Percentiles rank a stretch among this genome's conserved stretches.
Evolutionary conservation across 2,888 invertebrate species (phyloP).

Genomic region (Standfussiana lucernea): DNA sequence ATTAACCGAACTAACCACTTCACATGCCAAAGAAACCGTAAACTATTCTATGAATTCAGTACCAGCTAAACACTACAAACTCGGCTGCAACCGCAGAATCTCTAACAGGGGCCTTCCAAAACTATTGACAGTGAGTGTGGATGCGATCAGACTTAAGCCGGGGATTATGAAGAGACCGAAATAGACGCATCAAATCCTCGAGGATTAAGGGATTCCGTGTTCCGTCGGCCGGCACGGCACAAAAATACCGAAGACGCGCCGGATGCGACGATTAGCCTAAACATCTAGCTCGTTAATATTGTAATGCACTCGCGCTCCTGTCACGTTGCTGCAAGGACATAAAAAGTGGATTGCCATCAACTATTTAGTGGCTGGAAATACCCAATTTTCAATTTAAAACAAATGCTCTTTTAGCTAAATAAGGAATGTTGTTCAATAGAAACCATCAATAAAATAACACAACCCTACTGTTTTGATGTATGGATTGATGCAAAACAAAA

Average conservation of each 20-base stretch:
- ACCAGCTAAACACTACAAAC: slow-evolving; percentile 84
- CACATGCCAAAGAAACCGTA: slow-evolving; percentile 87
- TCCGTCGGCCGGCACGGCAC: slow-evolving; percentile 88
- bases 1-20: slow-evolving; percentile 76
- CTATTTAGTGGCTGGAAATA: slow-evolving; percentile 43
- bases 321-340: slow-evolving; percentile 62
- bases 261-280: slow-evolving; percentile 90
- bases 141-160: slow-evolving; percentile 90
- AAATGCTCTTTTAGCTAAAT: neutral
- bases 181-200: slow-evolving; percentile 90
- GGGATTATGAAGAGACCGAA: slow-evolving; percentile 90
- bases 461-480: neutral
- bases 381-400: neutral
- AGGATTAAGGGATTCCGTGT: slow-evolving; percentile 90
- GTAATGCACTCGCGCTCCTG: slow-evolving; percentile 80
- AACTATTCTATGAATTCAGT: slow-evolving; percentile 85
- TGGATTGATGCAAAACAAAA: neutral
- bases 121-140: slow-evolving; percentile 91
- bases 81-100: slow-evolving; percentile 87
- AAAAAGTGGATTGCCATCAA: slow-evolving; percentile 45
- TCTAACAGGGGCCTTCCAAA: slow-evolving; percentile 88
- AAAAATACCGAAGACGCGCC: slow-evolving; percentile 89
- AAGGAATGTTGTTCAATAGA: neutral
- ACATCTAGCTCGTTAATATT: slow-evolving; percentile 87
- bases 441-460: neutral